Base-by-base conservation (phyloP, 2,113 vertebrate species). In the Erythrocercus mccallii region DNA sequence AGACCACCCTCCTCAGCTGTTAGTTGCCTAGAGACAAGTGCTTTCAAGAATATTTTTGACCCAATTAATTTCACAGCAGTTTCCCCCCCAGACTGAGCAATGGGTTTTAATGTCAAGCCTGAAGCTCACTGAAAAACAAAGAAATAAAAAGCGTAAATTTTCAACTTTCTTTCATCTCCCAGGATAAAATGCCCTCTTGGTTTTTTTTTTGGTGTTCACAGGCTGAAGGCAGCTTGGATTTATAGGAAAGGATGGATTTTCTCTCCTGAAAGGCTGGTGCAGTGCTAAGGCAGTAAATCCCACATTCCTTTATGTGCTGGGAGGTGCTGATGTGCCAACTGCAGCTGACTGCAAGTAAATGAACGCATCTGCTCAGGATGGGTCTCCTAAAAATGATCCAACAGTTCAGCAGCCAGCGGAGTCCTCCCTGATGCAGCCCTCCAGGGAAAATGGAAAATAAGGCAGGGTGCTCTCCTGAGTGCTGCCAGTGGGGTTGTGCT, bases 21-120 rank as follows among this genome's bases (percentile, higher is more conserved):
- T 91, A 89, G 70, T 90, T 96, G 93, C 96, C 96, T 96, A 60
- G 92, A 97, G 95, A 95, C 90, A 77, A 68, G 57, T 56, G 92
- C 81, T 95, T 91, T 96, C 71, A 91, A 90, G 80, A 94, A 85
- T 83, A 93, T 89, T 88, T 95, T 74, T 90, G 88, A 96, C 91
- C 91, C 80, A 95, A 90, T 95, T 95, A 96, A 96, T 93, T 93
- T 94, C 89, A 53, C 66, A 92, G 86, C 76, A 89, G 69, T 74
- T 91, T 78, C 37, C 56, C 62, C 61, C 53, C 45, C 44, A 85
- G 66, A 87, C 0, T 69, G 40, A 91, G 83, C 92, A 83, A 44
- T 79, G 40, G 66, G 54, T 72, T 92, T 94, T 88, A 80, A 69
- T 62, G 58, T 78, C 77, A 51, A 86, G 94, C 53, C 73, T 77